Evolutionary conservation across 2,888 invertebrate species (phyloP), one percentile per base, ranked within the genome.

Genomic region (Tachina fera): DNA sequence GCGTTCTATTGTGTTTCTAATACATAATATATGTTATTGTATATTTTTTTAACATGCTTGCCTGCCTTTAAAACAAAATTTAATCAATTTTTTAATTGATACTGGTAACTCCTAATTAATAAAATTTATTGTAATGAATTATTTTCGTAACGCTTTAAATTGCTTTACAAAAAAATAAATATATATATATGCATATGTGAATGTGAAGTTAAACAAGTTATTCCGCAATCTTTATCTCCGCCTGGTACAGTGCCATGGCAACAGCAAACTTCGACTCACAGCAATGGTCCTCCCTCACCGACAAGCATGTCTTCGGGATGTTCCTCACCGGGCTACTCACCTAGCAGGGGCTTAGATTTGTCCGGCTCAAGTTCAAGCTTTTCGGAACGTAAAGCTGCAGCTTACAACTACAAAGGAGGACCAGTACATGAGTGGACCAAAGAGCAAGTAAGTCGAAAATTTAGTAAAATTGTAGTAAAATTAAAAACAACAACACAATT

Each of bases 401-500:
- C 88, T 41, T 94, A 95, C 60, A 95, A 95, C 89, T 95, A 95
- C 88, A 95, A 96, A 90, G 94, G 94, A 77, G 94, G 94, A n/a
- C 95, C 95, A 14, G 95, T 96, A 58, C 94, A 94, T 60, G 96
- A 96, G 89, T 97, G 97, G 97, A 95, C 95, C 88, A 96, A 96
- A 91, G 96, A 96, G 90, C 96, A 96, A 93, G 96, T 96, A 89
- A 91, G 86, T 92, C 11, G 6, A 16, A 43, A 45, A n/a, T 16
- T 13, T 31, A 31, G 31, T 31, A 39, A 56, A 16, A 58, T 8
- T 39, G 2, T 31, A n/a, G n/a, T n/a, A n/a, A n/a, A n/a, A n/a
- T n/a, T n/a, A n/a, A n/a, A n/a, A n/a, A n/a, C n/a, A n/a, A n/a
- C n/a, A n/a, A n/a, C n/a, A n/a, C n/a, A n/a, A n/a, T n/a, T n/a